These are phyloP conservation scores for Propithecus perrieri DNA, from an alignment of 2,797 vertebrate genomes.

Conservation along the genomic window DNA sequence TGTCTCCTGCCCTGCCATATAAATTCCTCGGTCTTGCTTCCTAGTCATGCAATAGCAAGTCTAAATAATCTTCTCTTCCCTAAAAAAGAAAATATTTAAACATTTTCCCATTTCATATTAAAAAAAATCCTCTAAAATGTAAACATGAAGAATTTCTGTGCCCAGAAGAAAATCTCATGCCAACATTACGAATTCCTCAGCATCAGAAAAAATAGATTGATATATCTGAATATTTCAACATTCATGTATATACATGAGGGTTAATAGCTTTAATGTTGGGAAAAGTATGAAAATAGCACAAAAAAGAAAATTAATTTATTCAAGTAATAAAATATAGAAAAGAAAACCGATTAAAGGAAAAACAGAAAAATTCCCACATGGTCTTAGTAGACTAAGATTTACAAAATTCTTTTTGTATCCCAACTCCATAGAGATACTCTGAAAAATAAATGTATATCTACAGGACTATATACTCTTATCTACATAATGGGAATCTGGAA, in stretches of 20 bases:
- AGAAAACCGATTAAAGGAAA: slow-evolving; percentile 44
- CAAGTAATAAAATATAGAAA: background rate
- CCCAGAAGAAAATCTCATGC: background rate
- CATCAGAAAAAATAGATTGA: background rate
- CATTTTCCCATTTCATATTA: background rate
- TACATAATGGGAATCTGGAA: background rate
- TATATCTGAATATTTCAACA: background rate
- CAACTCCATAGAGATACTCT: background rate
- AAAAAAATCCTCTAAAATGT: slow-evolving; percentile 18
- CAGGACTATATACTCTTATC: background rate
- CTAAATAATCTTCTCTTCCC: rapidly evolving
- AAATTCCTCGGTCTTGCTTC: background rate
- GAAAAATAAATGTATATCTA: background rate
- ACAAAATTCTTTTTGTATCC: background rate
- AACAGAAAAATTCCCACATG: background rate
- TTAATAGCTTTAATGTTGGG: background rate
- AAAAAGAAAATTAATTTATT: slow-evolving; percentile 55
- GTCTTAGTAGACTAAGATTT: background rate
- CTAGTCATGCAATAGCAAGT: background rate
- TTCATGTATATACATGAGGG: background rate
- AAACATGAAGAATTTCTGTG: slow-evolving; percentile 1
- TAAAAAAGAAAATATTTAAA: background rate
- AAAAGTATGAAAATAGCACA: slow-evolving; percentile 37
- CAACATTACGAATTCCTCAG: background rate
- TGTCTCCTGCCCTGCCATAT: background rate